Percentiles rank a stretch among this genome's conserved stretches.
phyloP scores from a whole-genome alignment of 2,888 invertebrate species.

The Plutella xylostella region DNA sequence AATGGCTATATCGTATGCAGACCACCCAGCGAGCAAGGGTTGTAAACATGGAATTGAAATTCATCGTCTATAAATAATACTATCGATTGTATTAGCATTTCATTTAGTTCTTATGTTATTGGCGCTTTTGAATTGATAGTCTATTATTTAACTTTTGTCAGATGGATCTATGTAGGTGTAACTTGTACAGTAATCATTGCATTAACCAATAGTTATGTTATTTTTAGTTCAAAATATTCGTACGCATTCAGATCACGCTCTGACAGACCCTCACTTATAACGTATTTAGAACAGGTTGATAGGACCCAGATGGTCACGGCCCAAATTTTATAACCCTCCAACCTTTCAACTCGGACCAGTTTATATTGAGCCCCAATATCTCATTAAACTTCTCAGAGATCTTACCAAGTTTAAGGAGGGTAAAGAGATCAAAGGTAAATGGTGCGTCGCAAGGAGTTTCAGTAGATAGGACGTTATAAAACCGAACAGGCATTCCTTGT shows the following conservation, averaged over 20 bases:
- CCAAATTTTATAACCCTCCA: conserved; percentile 63
- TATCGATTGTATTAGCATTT: background rate
- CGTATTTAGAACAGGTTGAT: conserved; percentile 51
- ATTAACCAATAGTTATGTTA: background rate
- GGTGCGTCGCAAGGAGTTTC: conserved; percentile 39
- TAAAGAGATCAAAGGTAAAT: conserved; percentile 30
- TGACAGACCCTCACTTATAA: conserved; percentile 43
- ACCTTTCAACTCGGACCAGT: conserved; percentile 48
- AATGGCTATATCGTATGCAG: conserved; percentile 53
- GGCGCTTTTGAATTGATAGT: too few relatives aligned
- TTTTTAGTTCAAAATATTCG: background rate
- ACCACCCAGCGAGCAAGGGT: conserved; percentile 38
- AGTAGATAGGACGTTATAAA: conserved; percentile 59
- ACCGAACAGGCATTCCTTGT: conserved; percentile 42
- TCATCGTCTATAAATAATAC: too few relatives aligned
- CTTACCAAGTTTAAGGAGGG: conserved; percentile 13
- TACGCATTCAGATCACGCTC: background rate
- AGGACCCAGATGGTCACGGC: conserved; percentile 63
- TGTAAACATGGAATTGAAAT: background rate
- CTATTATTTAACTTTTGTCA: too few relatives aligned
- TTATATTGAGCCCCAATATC: conserved; percentile 35
- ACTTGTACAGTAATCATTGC: too few relatives aligned
- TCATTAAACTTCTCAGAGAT: conserved; percentile 31
- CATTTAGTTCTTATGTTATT: too few relatives aligned
- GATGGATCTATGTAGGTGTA: too few relatives aligned